These are phyloP conservation scores for Turritopsis rubra DNA, from an alignment of 30 jellyfish, hydroid and myxozoan genomes.

Conservation along the genomic window DNA sequence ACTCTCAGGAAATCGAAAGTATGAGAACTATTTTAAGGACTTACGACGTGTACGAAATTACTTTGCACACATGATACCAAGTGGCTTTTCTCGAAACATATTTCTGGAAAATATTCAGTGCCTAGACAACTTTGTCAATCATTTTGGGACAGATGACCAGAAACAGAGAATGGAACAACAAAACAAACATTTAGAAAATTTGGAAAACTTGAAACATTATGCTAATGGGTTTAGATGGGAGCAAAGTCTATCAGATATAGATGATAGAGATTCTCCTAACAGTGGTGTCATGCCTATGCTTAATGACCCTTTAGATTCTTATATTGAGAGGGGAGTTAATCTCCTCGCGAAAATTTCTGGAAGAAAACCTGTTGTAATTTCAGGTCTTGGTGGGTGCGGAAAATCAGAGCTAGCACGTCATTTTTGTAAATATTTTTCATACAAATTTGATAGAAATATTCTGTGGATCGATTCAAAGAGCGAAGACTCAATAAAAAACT, in stretches of 20 bases:
- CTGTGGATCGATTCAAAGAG: conserved; percentile 48
- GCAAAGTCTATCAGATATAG: background rate
- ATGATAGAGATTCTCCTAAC: background rate
- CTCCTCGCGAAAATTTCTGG: background rate
- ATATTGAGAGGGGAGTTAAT: background rate
- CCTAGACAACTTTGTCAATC: background rate
- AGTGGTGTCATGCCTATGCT: background rate
- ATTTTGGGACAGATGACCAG: background rate
- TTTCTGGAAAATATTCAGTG: too few species aligned
- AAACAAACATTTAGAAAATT: too few species aligned
- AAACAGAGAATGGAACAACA: background rate
- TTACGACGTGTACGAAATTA: background rate
- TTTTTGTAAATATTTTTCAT: conserved; percentile 10
- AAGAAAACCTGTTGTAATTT: conserved; percentile 14
- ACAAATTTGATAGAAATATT: conserved; percentile 33
- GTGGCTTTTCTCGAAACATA: too few species aligned
- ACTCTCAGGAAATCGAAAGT: background rate
- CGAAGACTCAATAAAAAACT: conserved; percentile 14
- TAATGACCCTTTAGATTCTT: background rate
- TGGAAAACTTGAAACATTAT: background rate
- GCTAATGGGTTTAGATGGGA: background rate
- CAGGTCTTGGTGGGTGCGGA: conserved; percentile 61
- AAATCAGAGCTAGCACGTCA: conserved; percentile 40
- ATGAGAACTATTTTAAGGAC: background rate
- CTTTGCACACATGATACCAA: background rate